Percentiles rank a stretch among this genome's conserved stretches.
phyloP scores from a whole-genome alignment of 2,113 vertebrate genomes.

The Tricholaema leucomelas region DNA sequence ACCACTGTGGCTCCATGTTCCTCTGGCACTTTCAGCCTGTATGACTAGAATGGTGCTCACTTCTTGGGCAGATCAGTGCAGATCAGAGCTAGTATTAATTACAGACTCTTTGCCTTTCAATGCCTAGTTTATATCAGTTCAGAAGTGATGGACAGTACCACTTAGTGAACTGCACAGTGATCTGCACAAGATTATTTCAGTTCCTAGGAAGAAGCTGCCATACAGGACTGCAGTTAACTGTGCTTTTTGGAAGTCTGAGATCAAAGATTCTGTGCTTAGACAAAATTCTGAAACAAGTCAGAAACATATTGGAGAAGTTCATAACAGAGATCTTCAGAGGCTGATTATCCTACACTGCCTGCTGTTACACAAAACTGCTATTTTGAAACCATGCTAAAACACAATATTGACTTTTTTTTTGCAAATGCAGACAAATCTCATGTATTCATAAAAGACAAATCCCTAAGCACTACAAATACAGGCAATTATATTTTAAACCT shows the following conservation, averaged over 20 bases:
- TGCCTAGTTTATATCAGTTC: background rate
- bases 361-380: background rate
- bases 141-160: background rate
- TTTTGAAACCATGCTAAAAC: background rate
- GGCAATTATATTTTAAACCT: background rate
- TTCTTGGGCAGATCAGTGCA: background rate
- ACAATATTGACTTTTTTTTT: background rate
- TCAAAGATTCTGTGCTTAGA: background rate
- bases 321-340: background rate
- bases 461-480: background rate
- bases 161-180: background rate
- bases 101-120: background rate
- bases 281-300: background rate
- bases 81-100: background rate
- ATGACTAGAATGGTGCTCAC: background rate
- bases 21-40: background rate
- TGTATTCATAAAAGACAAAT: background rate
- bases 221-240: background rate
- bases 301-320: background rate
- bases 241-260: background rate
- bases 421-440: background rate
- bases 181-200: background rate
- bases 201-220: background rate
- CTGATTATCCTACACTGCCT: background rate
- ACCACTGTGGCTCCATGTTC: background rate